phyloP scores from a whole-genome alignment of 2,113 vertebrate genomes.

The Pseudorectes ferrugineus region DNA sequence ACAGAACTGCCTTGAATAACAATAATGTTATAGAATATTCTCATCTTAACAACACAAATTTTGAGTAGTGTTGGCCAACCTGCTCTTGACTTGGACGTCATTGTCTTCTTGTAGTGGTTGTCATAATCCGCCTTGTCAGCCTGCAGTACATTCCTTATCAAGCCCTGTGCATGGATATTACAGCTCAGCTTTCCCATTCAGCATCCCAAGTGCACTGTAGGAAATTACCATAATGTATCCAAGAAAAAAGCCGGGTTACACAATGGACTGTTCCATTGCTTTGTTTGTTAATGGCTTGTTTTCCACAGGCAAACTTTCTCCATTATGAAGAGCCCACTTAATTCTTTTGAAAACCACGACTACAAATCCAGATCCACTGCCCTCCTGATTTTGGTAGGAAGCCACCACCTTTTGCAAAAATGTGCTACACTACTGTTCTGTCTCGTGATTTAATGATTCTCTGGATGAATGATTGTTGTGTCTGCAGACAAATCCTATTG shows the following conservation, averaged over 20 bases:
- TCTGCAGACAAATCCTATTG: neutral
- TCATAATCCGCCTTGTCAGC: neutral
- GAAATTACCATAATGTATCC: neutral
- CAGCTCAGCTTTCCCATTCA: neutral
- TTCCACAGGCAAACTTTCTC: slow-evolving; percentile 1
- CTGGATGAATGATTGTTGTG: neutral
- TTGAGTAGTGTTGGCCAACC: neutral
- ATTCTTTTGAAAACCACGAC: neutral
- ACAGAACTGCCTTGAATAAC: neutral
- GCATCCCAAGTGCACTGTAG: neutral
- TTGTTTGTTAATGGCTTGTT: neutral
- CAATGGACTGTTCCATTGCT: neutral
- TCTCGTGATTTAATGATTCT: neutral
- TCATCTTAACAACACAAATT: neutral
- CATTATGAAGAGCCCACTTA: neutral
- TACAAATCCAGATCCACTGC: neutral
- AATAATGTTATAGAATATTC: neutral
- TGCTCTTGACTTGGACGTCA: neutral
- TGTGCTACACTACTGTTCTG: neutral
- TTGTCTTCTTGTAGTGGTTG: neutral
- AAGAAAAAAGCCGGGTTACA: neutral
- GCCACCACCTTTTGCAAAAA: neutral
- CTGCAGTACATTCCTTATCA: neutral
- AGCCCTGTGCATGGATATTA: neutral
- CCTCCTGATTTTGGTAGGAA: neutral